A percentile compares a stretch with the other conserved stretches of the same genome.
Evolutionary conservation across 2,797 vertebrate species (phyloP).

Genomic region (Danio aesculapii): DNA sequence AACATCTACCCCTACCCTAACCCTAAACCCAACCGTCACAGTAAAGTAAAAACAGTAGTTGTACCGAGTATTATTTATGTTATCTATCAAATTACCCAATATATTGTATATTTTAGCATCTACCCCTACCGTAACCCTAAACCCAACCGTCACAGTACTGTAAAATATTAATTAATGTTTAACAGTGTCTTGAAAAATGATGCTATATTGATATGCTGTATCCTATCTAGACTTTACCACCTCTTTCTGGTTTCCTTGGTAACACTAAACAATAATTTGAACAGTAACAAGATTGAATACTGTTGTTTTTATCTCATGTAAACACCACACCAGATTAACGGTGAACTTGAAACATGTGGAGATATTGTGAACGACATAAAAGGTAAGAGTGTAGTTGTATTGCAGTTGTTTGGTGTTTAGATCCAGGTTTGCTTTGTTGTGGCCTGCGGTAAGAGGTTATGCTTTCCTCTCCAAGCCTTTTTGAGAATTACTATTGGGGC

Average conservation of each 20-base stretch:
- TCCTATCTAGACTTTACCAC: too few species aligned
- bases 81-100: too few species aligned
- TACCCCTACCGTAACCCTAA: too few species aligned
- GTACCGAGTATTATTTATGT: too few species aligned
- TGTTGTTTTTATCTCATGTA: constrained; percentile 21
- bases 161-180: too few species aligned
- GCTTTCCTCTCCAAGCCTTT: constrained; percentile 39
- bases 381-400: constrained; percentile 41
- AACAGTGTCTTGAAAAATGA: too few species aligned
- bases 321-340: background rate
- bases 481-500: constrained; percentile 40
- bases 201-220: too few species aligned
- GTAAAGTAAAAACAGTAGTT: too few species aligned
- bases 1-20: too few species aligned
- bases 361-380: constrained; percentile 41
- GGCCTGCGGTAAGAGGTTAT: constrained; percentile 31
- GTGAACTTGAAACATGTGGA: constrained; percentile 19
- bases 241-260: constrained; percentile 51
- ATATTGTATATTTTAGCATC: too few species aligned
- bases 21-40: too few species aligned
- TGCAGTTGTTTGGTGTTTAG: background rate
- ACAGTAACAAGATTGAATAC: constrained; percentile 45
- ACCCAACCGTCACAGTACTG: too few species aligned
- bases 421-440: constrained; percentile 23
- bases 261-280: constrained; percentile 53